phyloP scores from a whole-genome alignment of 2,797 vertebrate species.

The Podarcis lilfordi region DNA sequence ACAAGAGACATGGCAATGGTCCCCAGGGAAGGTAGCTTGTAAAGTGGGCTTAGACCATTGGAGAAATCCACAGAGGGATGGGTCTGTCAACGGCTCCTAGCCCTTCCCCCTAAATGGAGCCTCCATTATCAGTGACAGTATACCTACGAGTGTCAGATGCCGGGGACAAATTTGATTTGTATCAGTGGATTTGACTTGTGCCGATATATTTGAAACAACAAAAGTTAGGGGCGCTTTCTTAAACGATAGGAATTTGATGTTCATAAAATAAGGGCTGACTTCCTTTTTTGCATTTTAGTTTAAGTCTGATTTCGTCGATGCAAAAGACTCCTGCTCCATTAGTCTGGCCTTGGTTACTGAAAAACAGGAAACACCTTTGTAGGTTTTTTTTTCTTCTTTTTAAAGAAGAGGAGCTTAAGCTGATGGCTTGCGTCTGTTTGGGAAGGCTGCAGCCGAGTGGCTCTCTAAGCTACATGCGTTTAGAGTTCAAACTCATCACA shows the following conservation, averaged over 20 bases:
- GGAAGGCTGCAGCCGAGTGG: background rate
- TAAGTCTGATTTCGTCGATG: slow-evolving; percentile 65
- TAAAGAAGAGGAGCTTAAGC: slow-evolving; percentile 57
- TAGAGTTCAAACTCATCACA: background rate
- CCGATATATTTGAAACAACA: background rate
- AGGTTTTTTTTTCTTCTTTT: slow-evolving; percentile 23
- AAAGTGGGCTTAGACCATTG: background rate
- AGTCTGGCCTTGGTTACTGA: slow-evolving; percentile 21
- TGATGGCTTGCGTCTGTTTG: slow-evolving; percentile 55
- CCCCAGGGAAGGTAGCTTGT: too few species aligned
- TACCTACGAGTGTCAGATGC: background rate
- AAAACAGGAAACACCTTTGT: slow-evolving; percentile 76
- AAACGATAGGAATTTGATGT: background rate
- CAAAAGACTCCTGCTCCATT: slow-evolving; percentile 54
- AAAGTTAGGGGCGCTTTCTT: background rate
- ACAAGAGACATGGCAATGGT: background rate
- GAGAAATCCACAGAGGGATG: background rate
- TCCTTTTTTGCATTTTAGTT: slow-evolving; percentile 1
- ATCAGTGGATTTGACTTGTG: background rate
- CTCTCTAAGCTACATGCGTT: background rate
- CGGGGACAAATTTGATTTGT: background rate
- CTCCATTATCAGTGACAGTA: background rate
- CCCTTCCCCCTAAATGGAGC: background rate
- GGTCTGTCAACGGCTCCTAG: background rate
- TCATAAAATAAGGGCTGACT: slow-evolving; percentile 59